Base-by-base conservation (phyloP, 2,113 vertebrate species). In the Catharus minimus region DNA sequence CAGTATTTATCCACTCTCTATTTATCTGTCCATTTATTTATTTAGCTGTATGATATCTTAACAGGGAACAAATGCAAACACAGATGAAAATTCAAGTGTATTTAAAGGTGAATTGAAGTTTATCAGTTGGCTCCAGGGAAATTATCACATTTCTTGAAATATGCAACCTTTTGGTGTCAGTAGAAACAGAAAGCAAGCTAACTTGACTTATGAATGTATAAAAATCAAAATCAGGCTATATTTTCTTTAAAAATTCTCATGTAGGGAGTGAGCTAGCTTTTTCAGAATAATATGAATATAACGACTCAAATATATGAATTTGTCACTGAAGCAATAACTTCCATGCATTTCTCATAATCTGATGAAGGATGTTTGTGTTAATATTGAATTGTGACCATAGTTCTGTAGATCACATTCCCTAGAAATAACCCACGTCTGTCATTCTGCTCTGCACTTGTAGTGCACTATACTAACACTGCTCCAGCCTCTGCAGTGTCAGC, bases 401-500 rank as follows among this genome's bases (percentile, higher is more conserved):
- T 69, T 95, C 83, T 86, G 85, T 91, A 53, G 84, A 76, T 96
- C 58, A 38, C 61, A 88, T 92, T 96, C 93, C 86, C 93, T 96
- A 67, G 94, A 94, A 97, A 94, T 88, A 90, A 61, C 85, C 83
- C 36, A 6, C 5, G 44, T 89, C 67, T 95, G 89, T 91, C 91
- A 79, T 83, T 94, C 77, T 98, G 95, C 96, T 95, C 88, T 98
- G 98, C 97, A 97, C 97, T 98, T 97, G 97, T 97, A 98, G 97
- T 98, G 97, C 97, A 97, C 97, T 98, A 92, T 88, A 97, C 97
- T 97, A 95, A 98, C 97, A 97, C 98, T 95, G 97, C 97, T 97
- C 97, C 85, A 97, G 98, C 98, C 98, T 98, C 98, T 99, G 98
- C 98, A 99, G 98, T 98, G 98, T 98, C 98, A 98, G 98, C 98